Conservation (phyloP, 2,797 vertebrate genomes). For the Lagodon rhomboides region DNA sequence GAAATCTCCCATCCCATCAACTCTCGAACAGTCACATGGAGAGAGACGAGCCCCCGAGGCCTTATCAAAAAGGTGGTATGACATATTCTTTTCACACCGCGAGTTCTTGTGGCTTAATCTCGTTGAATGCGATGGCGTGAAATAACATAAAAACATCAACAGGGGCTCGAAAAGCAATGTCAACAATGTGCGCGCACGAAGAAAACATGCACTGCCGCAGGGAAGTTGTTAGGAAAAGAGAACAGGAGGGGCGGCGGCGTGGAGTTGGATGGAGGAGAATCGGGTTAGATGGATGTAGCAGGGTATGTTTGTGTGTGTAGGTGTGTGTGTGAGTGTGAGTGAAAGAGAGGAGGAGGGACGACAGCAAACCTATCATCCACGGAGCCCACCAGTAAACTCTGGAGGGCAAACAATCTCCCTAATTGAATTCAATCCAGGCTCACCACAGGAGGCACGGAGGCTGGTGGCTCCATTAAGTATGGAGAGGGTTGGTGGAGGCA, state of each 20-base stretch:
- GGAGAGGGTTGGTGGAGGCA: constrained; percentile 44
- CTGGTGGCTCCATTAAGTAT: constrained; percentile 62
- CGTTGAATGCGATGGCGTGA: constrained; percentile 22
- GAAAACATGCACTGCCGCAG: constrained; percentile 29
- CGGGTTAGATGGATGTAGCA: constrained; percentile 28
- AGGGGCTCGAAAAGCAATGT: constrained; percentile 18
- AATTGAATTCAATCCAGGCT: constrained; percentile 81
- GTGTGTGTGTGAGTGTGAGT: constrained; percentile 6
- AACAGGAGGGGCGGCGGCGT: neutral
- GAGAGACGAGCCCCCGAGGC: constrained; percentile 23
- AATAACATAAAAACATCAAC: constrained; percentile 27
- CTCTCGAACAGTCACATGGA: constrained; percentile 14
- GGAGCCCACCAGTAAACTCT: constrained; percentile 69
- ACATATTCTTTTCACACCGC: constrained; percentile 39
- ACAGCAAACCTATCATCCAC: constrained; percentile 67
- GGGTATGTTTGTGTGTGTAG: constrained; percentile 27
- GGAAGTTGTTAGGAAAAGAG: constrained; percentile 34
- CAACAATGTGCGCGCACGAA: constrained; percentile 35
- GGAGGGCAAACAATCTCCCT: constrained; percentile 81
- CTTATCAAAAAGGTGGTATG: constrained; percentile 50
- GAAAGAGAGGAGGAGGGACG: neutral
- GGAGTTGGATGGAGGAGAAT: constrained; percentile 37
- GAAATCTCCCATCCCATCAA: constrained; percentile 44
- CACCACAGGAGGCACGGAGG: constrained; percentile 64
- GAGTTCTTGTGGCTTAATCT: constrained; percentile 43